Evolutionary conservation across 2,113 vertebrate species (phyloP).

Genomic region (Lucifuga dentata): DNA sequence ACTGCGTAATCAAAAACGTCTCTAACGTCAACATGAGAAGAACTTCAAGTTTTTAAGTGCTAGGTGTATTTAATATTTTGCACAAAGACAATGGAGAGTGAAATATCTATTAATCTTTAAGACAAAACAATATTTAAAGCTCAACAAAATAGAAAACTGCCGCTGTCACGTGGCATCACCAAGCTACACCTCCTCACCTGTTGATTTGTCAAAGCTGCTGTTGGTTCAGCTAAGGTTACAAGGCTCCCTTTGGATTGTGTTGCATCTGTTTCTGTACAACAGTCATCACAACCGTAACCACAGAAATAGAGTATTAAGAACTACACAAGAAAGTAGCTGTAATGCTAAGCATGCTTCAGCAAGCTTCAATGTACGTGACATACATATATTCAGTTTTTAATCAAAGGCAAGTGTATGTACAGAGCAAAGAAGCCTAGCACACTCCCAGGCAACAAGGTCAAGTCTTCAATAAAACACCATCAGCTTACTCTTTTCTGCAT

Average conservation of each 20-base stretch:
- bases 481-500: constrained; percentile 27
- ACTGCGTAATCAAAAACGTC: constrained; percentile 38
- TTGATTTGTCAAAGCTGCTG: constrained; percentile 78
- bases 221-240: constrained; percentile 66
- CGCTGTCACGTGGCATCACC: constrained; percentile 25
- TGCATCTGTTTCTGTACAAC: constrained; percentile 47
- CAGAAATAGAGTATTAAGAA: constrained; percentile 52
- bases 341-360: constrained; percentile 68
- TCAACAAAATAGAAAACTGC: constrained; percentile 54
- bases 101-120: constrained; percentile 50
- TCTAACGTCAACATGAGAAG: constrained; percentile 32
- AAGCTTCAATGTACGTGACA: constrained; percentile 71
- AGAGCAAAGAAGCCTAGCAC: constrained; percentile 53
- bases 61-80: constrained; percentile 54
- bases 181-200: constrained; percentile 50
- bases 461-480: constrained; percentile 55
- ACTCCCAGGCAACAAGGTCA: constrained; percentile 44
- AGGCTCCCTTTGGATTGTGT: constrained; percentile 67
- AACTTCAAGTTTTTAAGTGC: constrained; percentile 58
- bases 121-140: constrained; percentile 71
- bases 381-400: constrained; percentile 61
- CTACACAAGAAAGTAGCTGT: constrained; percentile 53
- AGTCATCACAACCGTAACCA: constrained; percentile 57
- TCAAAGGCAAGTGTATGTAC: constrained; percentile 78
- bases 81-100: constrained; percentile 52